These are phyloP conservation scores for Etheostoma perlongum DNA, from an alignment of 2,797 vertebrate genomes.

Conservation along the genomic window DNA sequence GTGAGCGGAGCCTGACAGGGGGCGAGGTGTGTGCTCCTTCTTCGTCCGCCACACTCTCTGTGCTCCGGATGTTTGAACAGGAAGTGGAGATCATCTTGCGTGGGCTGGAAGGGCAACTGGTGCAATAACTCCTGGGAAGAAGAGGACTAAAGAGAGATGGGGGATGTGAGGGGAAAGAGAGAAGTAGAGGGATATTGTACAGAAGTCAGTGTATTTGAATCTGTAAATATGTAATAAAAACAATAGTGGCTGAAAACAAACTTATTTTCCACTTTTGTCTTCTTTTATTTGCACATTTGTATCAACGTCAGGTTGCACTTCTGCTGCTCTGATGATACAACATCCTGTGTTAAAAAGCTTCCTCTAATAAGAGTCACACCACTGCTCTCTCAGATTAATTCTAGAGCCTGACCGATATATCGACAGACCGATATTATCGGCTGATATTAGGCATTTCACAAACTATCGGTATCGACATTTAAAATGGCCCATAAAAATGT, in stretches of 20 bases:
- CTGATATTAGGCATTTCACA: too few species aligned
- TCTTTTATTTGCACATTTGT: conserved; percentile 10
- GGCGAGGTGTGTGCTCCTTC: conserved; percentile 83
- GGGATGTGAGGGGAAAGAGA: background rate
- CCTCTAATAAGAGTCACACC: conserved; percentile 32
- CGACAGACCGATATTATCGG: too few species aligned
- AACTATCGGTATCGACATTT: too few species aligned
- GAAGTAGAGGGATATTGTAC: background rate
- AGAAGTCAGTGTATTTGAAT: background rate
- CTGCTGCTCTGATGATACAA: conserved; percentile 42
- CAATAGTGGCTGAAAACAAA: background rate
- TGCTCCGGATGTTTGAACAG: conserved; percentile 94
- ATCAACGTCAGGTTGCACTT: conserved; percentile 16
- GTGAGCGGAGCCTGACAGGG: conserved; percentile 87
- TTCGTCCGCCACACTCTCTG: conserved; percentile 90
- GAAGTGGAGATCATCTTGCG: conserved; percentile 93
- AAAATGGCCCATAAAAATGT: too few species aligned
- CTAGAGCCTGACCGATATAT: too few species aligned
- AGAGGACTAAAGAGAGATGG: conserved; percentile 83
- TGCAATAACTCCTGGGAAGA: conserved; percentile 95
- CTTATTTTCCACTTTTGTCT: conserved; percentile 6
- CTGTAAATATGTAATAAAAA: background rate
- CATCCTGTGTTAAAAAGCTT: conserved; percentile 51
- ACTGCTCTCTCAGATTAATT: conserved; percentile 31
- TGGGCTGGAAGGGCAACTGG: conserved; percentile 94